A percentile compares a stretch with the other conserved stretches of the same genome.
Conservation (phyloP, 2,113 vertebrate genomes). For the Pristiophorus japonicus region DNA sequence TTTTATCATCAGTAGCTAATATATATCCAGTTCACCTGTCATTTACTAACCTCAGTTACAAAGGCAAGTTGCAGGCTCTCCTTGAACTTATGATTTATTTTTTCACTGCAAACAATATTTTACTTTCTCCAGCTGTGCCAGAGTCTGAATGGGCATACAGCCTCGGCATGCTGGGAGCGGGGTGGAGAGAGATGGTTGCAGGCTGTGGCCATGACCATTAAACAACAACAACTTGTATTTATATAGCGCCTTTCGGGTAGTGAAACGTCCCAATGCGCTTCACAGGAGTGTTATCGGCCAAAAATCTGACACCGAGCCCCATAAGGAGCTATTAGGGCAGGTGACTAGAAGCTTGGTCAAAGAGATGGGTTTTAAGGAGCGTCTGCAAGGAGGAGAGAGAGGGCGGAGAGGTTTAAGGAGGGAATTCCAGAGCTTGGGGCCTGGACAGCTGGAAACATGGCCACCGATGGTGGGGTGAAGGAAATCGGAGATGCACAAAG, state of each 20-base stretch:
- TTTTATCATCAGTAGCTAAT: background rate
- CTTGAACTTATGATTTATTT: background rate
- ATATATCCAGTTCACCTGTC: background rate
- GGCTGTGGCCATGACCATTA: background rate
- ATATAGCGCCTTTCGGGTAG: background rate
- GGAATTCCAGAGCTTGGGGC: background rate
- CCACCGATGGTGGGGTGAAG: background rate
- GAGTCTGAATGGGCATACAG: background rate
- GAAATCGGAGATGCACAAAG: background rate
- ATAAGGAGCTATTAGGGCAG: background rate
- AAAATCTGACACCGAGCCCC: background rate
- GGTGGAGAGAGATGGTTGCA: background rate
- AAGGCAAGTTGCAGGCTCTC: background rate
- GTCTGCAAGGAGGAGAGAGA: background rate
- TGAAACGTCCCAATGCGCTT: background rate
- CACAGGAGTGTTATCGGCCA: background rate
- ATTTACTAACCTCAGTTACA: background rate
- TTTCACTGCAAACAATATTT: background rate
- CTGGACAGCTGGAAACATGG: background rate
- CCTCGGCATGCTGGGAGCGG: background rate
- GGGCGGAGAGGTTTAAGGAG: background rate
- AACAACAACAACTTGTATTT: background rate
- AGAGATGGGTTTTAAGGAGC: background rate
- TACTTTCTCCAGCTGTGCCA: background rate
- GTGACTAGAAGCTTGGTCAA: background rate